phyloP scores from a whole-genome alignment of 2,888 invertebrate genomes.

The Eucera pruinosa region DNA sequence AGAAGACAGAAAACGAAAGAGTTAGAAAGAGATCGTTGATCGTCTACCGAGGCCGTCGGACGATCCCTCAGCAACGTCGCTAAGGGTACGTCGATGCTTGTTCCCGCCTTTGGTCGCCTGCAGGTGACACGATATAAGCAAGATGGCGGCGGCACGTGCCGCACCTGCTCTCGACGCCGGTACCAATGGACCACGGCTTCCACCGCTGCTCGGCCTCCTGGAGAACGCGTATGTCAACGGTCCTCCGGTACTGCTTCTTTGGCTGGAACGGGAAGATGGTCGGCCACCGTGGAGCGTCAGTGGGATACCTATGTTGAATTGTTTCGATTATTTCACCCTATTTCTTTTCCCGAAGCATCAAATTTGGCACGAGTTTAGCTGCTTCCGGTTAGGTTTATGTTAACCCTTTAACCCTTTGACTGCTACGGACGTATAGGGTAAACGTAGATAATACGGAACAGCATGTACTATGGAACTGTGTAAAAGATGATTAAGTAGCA shows the following conservation, averaged over 20 bases:
- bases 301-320: slow-evolving; percentile 85
- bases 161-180: slow-evolving; percentile 96
- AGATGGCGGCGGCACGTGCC: slow-evolving; percentile 96
- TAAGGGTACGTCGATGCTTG: slow-evolving; percentile 83
- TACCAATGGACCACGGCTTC: slow-evolving; percentile 89
- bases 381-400: background rate
- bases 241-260: slow-evolving; percentile 85
- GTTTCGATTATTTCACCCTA: slow-evolving; percentile 7
- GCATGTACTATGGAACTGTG: too few species aligned
- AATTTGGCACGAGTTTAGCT: background rate
- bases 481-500: too few species aligned
- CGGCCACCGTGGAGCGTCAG: slow-evolving; percentile 86
- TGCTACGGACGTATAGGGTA: too few species aligned
- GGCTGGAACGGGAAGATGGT: slow-evolving; percentile 87
- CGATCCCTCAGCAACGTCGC: slow-evolving; percentile 84
- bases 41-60: slow-evolving; percentile 84
- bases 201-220: slow-evolving; percentile 86
- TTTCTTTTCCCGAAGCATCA: background rate
- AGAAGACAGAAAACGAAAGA: slow-evolving; percentile 65
- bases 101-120: slow-evolving; percentile 80
- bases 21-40: slow-evolving; percentile 72
- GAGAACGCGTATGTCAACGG: slow-evolving; percentile 85
- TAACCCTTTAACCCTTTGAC: too few species aligned
- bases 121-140: slow-evolving; percentile 96
- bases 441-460: too few species aligned